These are phyloP conservation scores for Helicoverpa assulta DNA, from an alignment of 2,888 invertebrate species.

Conservation along the genomic window DNA sequence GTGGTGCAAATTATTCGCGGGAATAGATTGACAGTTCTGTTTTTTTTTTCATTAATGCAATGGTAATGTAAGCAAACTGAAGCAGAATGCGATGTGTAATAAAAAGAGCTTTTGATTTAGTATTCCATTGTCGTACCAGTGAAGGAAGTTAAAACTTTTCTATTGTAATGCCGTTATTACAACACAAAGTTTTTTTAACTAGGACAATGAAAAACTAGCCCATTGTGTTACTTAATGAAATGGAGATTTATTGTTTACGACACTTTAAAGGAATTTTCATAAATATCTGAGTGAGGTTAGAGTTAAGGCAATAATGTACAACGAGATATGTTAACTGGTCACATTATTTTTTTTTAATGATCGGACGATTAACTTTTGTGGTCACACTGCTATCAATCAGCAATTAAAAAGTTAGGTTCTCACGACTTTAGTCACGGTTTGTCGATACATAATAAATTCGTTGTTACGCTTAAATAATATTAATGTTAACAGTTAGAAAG, in stretches of 20 bases:
- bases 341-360: constrained; percentile 28
- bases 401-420: constrained; percentile 58
- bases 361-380: constrained; percentile 39
- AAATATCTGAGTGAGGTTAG: constrained; percentile 16
- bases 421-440: constrained; percentile 63
- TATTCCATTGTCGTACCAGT: constrained; percentile 53
- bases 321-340: no score
- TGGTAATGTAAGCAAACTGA: neutral
- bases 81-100: constrained; percentile 3
- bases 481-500: constrained; percentile 58
- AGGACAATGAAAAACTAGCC: constrained; percentile 57
- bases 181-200: constrained; percentile 52
- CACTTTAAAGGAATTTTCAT: constrained; percentile 34
- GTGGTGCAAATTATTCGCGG: constrained; percentile 43
- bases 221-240: constrained; percentile 53
- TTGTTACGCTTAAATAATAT: constrained; percentile 59
- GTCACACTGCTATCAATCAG: constrained; percentile 50
- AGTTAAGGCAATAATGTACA: neutral
- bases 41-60: neutral
- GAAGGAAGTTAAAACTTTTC: constrained; percentile 55
- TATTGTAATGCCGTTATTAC: constrained; percentile 44
- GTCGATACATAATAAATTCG: constrained; percentile 61
- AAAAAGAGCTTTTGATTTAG: constrained; percentile 42
- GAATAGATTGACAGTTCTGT: constrained; percentile 27
- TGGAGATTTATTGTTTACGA: constrained; percentile 51